A percentile compares a stretch with the other conserved stretches of the same genome.
These are phyloP conservation scores for Phyllostomus discolor DNA, from an alignment of 2,113 vertebrate genomes.

Conservation along the genomic window DNA sequence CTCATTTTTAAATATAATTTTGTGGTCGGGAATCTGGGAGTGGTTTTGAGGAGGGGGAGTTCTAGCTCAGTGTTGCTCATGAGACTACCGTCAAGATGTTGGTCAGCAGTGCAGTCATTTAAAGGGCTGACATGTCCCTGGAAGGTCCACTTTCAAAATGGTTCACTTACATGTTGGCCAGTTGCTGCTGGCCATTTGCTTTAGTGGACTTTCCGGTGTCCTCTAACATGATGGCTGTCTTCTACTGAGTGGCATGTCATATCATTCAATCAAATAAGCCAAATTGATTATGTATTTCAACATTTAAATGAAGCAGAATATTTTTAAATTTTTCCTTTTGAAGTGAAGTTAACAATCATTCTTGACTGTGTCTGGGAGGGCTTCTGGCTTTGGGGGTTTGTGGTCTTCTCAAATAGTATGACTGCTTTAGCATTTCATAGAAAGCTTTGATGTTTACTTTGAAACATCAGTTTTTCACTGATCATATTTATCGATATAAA, in stretches of 20 bases:
- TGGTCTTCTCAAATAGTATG: neutral
- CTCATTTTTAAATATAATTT: neutral
- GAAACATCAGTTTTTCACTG: neutral
- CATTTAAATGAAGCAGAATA: neutral
- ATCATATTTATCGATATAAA: neutral
- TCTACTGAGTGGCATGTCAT: neutral
- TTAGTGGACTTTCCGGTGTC: neutral
- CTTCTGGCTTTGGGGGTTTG: neutral
- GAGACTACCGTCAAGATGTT: neutral
- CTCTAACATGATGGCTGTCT: neutral
- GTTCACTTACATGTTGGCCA: neutral
- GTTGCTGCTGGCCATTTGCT: neutral
- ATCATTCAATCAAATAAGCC: neutral
- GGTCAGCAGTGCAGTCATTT: neutral
- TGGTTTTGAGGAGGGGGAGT: neutral
- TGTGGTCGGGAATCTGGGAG: neutral
- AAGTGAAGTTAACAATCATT: neutral
- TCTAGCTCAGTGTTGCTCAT: neutral
- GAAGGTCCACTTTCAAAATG: neutral
- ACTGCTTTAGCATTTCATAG: neutral
- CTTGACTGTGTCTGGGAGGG: neutral
- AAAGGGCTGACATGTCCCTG: neutral
- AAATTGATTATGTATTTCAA: neutral
- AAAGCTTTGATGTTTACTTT: neutral
- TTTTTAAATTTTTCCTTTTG: constrained; percentile 8